These are phyloP conservation scores for Brachionus rotundiformis DNA, from an alignment of 1,140 invertebrate species.

Conservation along the genomic window DNA sequence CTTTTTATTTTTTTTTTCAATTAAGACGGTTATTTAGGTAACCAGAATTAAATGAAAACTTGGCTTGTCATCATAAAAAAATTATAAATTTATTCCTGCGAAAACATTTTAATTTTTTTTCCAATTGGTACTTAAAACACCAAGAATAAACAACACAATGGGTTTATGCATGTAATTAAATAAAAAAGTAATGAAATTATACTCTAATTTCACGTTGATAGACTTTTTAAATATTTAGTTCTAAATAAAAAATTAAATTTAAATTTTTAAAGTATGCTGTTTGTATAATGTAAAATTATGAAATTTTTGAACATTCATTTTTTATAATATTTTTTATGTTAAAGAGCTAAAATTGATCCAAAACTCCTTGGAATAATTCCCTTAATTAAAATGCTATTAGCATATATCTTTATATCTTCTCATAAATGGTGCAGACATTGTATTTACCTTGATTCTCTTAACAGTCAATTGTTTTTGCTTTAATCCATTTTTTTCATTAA, in stretches of 20 bases:
- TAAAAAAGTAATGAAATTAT: no score
- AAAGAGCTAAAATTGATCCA: slow-evolving; percentile 10
- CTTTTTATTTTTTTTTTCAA: background rate
- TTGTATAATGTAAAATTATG: background rate
- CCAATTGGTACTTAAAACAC: no score
- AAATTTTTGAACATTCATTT: background rate
- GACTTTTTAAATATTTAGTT: no score
- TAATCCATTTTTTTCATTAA: background rate
- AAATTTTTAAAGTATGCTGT: background rate
- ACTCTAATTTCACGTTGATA: no score
- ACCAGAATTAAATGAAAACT: no score
- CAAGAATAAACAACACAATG: no score
- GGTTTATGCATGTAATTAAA: no score
- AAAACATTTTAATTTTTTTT: no score
- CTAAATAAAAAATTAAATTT: no score
- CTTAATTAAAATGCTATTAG: background rate
- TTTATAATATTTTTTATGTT: background rate
- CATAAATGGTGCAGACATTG: background rate
- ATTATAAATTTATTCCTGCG: no score
- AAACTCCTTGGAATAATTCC: background rate
- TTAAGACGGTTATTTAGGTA: background rate
- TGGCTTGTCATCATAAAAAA: no score
- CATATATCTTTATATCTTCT: background rate
- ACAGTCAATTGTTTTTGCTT: background rate
- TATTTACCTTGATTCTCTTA: background rate